Evolutionary conservation across 2,113 vertebrate species (phyloP).

Genomic region (Eclectus roratus): DNA sequence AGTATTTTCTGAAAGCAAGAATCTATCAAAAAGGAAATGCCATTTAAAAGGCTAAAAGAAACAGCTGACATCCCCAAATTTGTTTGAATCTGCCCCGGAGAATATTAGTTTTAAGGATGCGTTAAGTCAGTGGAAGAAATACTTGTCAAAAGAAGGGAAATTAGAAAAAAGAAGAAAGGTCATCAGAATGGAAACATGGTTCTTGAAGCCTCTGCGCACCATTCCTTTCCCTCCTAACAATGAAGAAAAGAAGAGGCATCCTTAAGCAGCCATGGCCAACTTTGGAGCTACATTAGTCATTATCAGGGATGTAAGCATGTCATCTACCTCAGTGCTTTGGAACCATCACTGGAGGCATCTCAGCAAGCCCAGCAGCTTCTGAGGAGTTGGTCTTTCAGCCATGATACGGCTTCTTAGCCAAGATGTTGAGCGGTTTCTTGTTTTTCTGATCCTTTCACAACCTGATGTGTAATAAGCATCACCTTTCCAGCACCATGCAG

Average conservation of each 20-base stretch:
- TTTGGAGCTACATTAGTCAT: background rate
- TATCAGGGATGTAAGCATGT: background rate
- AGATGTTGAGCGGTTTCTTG: background rate
- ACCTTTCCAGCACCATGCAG: background rate
- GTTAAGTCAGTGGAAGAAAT: constrained; percentile 50
- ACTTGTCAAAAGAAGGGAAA: constrained; percentile 20
- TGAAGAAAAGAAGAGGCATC: background rate
- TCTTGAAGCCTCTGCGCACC: background rate
- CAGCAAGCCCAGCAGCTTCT: background rate
- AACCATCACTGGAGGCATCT: background rate
- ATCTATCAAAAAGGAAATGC: constrained; percentile 84
- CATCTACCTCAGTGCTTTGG: background rate
- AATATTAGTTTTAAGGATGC: constrained; percentile 68
- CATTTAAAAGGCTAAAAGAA: constrained; percentile 70
- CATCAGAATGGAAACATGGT: constrained; percentile 3
- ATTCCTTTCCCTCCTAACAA: background rate
- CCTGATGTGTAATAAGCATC: background rate
- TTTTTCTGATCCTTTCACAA: background rate
- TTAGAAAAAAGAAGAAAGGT: background rate
- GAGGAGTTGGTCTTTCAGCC: background rate
- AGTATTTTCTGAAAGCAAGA: constrained; percentile 86
- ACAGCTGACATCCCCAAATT: constrained; percentile 70
- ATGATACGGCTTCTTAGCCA: background rate
- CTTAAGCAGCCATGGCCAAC: background rate
- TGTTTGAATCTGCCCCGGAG: constrained; percentile 56